Percentiles rank a stretch among this genome's conserved stretches.
These are phyloP conservation scores for chimpanzee (Pan troglodytes) DNA, from an alignment of 2,113 vertebrate genomes.

Conservation along the genomic window NHGRI_mPanTro3-v2.1_pri NC_086015.1:154505501-154506000, in stretches of 20 bases:
- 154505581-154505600: neutral
- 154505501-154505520: neutral
- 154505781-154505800: neutral
- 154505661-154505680: neutral
- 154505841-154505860: neutral
- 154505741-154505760: too few relatives aligned
- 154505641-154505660: neutral
- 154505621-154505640: neutral
- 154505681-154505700: neutral
- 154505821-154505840: neutral
- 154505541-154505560: neutral
- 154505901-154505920: neutral
- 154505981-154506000: neutral
- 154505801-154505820: neutral
- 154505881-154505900: neutral
- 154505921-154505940: neutral
- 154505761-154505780: neutral
- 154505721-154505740: neutral
- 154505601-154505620: neutral
- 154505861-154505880: neutral
- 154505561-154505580: neutral
- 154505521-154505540: neutral
- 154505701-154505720: neutral
- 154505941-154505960: neutral
- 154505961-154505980: too few relatives aligned